Evolutionary conservation across 1,140 invertebrate genomes (phyloP), one percentile per base, ranked within the genome.

Genomic region (Popillia japonica): DNA sequence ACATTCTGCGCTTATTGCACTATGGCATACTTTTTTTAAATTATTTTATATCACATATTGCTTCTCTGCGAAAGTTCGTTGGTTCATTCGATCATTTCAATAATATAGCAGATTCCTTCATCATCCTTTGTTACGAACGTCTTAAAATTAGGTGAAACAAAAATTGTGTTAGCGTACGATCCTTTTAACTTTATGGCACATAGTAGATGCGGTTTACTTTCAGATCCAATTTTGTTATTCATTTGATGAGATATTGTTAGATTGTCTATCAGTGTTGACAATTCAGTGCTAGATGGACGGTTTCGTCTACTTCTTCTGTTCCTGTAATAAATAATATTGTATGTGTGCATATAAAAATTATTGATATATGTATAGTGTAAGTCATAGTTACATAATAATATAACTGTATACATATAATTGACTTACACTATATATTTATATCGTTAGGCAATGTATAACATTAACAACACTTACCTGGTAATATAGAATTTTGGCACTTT

Each of bases 131-230:
- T 80, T 27, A 78, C 73, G 41, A 80, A 80, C 2, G 48, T 72
- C 8, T 73, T 78, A 64, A 80, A 80, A 42, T 78, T 77, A 9
- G 77, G 75, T 14, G 77, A 78, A 6, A 59, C 77, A 11, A 72
- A 75, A 2, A 80, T 48, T 27, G 40, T 48, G 23, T 72, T 75
- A 1, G 79, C 77, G 76, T 73, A 68, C 8, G 77, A 40, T n/a
- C 79, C 79, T 23, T 72, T 42, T 20, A 80, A 34, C 78, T 80
- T 80, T 44, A 80, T 76, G 10, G 77, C 74, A 7, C 77, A 41
- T 0, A 80, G 42, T n/a, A 80, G 77, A 22, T 80, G 41, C 4
- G 73, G 77, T 74, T 73, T 77, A 9, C 3, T 44, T 61, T 23
- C 20, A 10, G n/a, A 40, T 40, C 79, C 79, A 34, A 72, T 40